Conservation (phyloP, 1,140 invertebrate species). For the Aethina tumida region DNA sequence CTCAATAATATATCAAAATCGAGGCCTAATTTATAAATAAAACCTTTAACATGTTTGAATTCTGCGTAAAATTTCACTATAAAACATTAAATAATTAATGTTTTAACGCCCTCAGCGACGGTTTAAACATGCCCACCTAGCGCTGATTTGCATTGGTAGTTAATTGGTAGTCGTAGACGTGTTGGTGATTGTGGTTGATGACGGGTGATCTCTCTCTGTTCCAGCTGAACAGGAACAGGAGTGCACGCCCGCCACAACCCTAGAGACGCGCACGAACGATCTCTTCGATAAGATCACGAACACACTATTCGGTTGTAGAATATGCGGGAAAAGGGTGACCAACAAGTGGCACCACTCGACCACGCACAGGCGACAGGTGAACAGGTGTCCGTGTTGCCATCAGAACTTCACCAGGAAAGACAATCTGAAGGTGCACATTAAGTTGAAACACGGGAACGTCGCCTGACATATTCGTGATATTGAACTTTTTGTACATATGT, state of each 20-base stretch:
- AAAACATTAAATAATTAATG: no score
- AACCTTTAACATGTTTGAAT: no score
- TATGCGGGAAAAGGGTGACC: slow-evolving; percentile 60
- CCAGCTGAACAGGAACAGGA: slow-evolving; percentile 24
- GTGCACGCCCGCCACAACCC: slow-evolving; percentile 1
- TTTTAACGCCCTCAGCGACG: no score
- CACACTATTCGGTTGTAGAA: slow-evolving; percentile 41
- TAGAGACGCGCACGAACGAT: slow-evolving; percentile 7
- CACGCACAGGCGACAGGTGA: slow-evolving; percentile 57
- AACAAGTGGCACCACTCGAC: slow-evolving; percentile 64
- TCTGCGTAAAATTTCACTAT: no score
- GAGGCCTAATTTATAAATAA: no score
- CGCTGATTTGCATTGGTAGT: no score
- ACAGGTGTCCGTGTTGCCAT: slow-evolving; percentile 56
- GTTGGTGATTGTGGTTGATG: slow-evolving; percentile 25
- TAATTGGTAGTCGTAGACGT: no score
- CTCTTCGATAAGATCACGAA: neutral
- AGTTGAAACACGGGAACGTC: slow-evolving; percentile 50
- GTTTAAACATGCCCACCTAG: no score
- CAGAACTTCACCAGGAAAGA: slow-evolving; percentile 58
- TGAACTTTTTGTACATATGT: no score
- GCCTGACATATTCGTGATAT: no score
- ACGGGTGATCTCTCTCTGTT: slow-evolving; percentile 24
- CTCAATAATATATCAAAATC: no score
- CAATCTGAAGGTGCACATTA: slow-evolving; percentile 59